Conservation (phyloP, 2,113 vertebrate genomes). For the Cardinalis cardinalis region DNA sequence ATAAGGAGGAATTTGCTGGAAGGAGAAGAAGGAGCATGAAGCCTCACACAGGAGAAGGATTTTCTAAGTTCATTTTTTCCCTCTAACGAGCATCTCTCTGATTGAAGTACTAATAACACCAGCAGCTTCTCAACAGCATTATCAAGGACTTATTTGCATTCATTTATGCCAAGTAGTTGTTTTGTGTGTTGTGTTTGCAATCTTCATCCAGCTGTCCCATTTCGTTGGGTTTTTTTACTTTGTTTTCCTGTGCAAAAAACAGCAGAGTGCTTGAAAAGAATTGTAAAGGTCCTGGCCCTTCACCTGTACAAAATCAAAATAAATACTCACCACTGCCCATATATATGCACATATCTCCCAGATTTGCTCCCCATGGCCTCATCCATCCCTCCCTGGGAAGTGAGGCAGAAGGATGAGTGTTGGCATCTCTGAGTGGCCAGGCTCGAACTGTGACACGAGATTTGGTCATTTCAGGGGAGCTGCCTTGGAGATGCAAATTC, state of each 20-base stretch:
- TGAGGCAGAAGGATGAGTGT: fast-evolving
- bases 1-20: constrained; percentile 5
- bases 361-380: not conserved
- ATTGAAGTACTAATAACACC: not conserved
- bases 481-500: not conserved
- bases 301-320: not conserved
- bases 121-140: not conserved
- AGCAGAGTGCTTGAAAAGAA: not conserved
- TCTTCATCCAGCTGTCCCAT: not conserved
- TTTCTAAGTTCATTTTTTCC: not conserved
- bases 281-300: not conserved
- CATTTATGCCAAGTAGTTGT: not conserved
- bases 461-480: not conserved
- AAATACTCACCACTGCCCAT: not conserved
- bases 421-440: fast-evolving
- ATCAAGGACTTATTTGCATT: not conserved
- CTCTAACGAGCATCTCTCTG: not conserved
- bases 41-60: not conserved
- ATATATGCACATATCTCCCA: too few species aligned
- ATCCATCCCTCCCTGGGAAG: not conserved
- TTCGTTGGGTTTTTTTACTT: fast-evolving
- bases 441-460: not conserved
- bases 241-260: not conserved
- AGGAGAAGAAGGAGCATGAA: not conserved
- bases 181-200: not conserved